Conservation (phyloP, 2,113 vertebrate genomes). For the Rhinolophus ferrumequinum region DNA sequence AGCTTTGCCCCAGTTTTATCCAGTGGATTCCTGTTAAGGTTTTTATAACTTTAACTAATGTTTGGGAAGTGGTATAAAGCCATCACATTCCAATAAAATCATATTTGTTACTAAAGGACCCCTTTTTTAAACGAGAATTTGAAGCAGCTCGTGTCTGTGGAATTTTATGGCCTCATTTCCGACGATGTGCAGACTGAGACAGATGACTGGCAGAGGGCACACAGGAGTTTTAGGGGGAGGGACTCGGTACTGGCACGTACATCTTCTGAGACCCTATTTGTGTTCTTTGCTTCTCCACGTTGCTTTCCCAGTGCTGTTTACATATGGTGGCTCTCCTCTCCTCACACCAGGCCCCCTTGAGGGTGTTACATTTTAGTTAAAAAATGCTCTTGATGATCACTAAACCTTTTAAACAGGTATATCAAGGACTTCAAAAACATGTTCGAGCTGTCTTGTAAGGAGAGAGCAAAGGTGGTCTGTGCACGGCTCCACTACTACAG, state of each 20-base stretch:
- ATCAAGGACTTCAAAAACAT: background rate
- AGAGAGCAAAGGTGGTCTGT: too few species aligned
- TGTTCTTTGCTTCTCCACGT: fast-evolving
- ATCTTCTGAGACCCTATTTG: fast-evolving
- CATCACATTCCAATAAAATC: background rate
- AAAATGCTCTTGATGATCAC: background rate
- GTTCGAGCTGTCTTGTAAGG: background rate
- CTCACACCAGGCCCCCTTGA: too few species aligned
- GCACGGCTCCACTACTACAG: background rate
- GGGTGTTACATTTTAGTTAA: background rate
- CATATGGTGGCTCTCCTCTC: background rate
- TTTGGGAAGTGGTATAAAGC: background rate
- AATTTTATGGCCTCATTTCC: background rate
- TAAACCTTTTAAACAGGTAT: background rate
- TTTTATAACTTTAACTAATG: background rate
- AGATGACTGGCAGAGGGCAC: too few species aligned
- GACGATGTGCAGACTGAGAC: background rate
- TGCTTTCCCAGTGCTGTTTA: background rate
- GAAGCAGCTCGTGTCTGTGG: background rate
- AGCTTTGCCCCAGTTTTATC: background rate
- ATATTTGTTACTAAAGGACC: fast-evolving
- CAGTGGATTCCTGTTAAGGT: too few species aligned
- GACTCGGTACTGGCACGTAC: fast-evolving
- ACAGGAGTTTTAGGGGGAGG: background rate
- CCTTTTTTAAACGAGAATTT: background rate